Conservation (phyloP, 1,140 invertebrate genomes). For the Trichomalopsis sarcophagae region DNA sequence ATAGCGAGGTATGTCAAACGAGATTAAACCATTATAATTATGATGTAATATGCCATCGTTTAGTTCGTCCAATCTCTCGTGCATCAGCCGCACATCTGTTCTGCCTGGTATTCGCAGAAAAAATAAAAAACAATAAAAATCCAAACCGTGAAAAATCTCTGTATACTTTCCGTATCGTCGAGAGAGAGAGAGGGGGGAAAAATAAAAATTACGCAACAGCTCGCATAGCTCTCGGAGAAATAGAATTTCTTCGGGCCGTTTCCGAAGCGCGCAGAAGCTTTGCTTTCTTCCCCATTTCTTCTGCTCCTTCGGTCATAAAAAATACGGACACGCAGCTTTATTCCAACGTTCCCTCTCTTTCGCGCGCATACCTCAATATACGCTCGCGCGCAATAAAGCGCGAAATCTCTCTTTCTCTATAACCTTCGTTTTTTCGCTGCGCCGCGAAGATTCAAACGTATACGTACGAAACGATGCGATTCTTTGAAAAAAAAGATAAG, state of each 20-base stretch:
- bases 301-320: conserved; percentile 1
- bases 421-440: neutral
- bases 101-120: too few species aligned
- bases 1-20: neutral
- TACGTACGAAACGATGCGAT: too few species aligned
- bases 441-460: neutral
- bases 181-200: neutral
- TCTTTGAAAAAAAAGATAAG: too few species aligned
- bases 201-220: neutral
- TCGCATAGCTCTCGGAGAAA: neutral
- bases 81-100: neutral
- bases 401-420: neutral
- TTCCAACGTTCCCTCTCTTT: too few species aligned
- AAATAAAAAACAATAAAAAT: neutral
- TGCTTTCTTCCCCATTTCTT: conserved; percentile 19
- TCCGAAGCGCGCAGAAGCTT: neutral
- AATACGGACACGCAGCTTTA: conserved; percentile 8
- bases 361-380: conserved; percentile 3
- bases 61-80: neutral
- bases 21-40: neutral
- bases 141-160: too few species aligned
- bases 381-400: conserved; percentile 1
- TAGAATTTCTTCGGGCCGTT: conserved; percentile 22
- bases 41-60: neutral
- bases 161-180: neutral